Percentiles rank a stretch among this genome's conserved stretches.
phyloP scores from a whole-genome alignment of 2,113 vertebrate species.

The Ptilonorhynchus violaceus region DNA sequence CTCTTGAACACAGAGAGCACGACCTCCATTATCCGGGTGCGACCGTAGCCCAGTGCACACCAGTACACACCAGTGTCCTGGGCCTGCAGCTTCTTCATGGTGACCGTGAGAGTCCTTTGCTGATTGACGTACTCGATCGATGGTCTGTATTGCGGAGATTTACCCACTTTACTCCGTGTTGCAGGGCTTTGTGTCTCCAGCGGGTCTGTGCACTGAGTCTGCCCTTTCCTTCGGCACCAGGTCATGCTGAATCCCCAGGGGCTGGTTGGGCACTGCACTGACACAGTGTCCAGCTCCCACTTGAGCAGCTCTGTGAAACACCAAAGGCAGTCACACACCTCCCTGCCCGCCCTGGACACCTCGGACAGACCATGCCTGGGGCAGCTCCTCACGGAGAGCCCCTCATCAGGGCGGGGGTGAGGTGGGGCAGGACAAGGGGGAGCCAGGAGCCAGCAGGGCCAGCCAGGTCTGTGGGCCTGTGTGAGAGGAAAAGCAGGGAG shows the following conservation, averaged over 20 bases:
- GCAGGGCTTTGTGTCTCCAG: fast-evolving
- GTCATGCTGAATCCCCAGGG: fast-evolving
- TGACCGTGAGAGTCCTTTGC: fast-evolving
- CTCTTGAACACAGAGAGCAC: slow-evolving; percentile 1
- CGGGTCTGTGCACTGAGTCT: fast-evolving
- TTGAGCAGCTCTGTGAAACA: neutral
- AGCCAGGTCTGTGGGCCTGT: neutral
- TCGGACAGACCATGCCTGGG: neutral
- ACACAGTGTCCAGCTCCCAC: neutral
- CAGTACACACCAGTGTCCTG: slow-evolving; percentile 21
- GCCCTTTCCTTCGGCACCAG: neutral
- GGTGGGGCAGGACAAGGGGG: neutral
- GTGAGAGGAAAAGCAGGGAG: neutral
- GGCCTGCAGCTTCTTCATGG: neutral
- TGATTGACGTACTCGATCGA: fast-evolving
- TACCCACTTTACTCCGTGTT: fast-evolving
- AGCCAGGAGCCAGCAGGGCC: neutral
- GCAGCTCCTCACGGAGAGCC: fast-evolving
- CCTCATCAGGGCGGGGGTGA: neutral
- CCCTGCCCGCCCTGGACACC: neutral
- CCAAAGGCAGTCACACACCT: fast-evolving
- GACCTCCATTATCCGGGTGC: neutral
- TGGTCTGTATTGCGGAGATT: fast-evolving
- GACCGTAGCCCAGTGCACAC: fast-evolving
- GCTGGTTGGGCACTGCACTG: neutral